Base-by-base conservation (phyloP, 2,113 vertebrate genomes). In the Uria lomvia region DNA sequence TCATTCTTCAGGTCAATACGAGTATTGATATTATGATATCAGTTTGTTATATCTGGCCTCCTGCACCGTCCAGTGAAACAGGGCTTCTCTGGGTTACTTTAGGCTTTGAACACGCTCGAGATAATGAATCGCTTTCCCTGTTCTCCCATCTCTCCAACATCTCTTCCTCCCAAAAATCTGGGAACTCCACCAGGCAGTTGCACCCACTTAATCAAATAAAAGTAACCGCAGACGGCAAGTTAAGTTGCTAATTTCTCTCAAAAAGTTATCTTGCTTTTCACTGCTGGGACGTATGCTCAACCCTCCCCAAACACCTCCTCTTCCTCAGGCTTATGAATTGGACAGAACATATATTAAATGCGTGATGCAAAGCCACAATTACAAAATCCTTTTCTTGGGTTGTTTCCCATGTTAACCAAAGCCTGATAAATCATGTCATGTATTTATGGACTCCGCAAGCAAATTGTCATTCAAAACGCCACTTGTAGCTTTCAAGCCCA, bases 381-480 rank as follows among this genome's bases (percentile, higher is more conserved):
- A 59, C 71, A 72, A 92, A 97, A 94, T 86, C 90, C 81, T 40
- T 95, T 67, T 73, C 70, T 97, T 93, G 96, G 71, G 72, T 24
- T 50, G 32, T 84, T 97, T 97, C 97, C 97, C 95, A 84, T 74
- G 65, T 92, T 77, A 85, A 34, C 55, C 68, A 16, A 58, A 72
- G 71, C 74, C 60, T 58, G 70, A 53, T 83, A 88, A 88, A 59
- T 89, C 80, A 63, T 10, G 8, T 36, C 5, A 22, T 78, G 75
- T 96, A 94, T 82, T 96, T 92, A 78, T 62, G 71, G 70, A 62
- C 96, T 71, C 73, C 5, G 19, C 5, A 34, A 43, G 70, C 50
- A 82, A 75, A 88, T 86, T 94, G 95, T 94, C 97, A 94, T 94
- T 98, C 94, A 83, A 43, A 95, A 86, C 3, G 74, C 90, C 92